Conservation (phyloP, 2,113 vertebrate genomes). For the Gavia stellata region DNA sequence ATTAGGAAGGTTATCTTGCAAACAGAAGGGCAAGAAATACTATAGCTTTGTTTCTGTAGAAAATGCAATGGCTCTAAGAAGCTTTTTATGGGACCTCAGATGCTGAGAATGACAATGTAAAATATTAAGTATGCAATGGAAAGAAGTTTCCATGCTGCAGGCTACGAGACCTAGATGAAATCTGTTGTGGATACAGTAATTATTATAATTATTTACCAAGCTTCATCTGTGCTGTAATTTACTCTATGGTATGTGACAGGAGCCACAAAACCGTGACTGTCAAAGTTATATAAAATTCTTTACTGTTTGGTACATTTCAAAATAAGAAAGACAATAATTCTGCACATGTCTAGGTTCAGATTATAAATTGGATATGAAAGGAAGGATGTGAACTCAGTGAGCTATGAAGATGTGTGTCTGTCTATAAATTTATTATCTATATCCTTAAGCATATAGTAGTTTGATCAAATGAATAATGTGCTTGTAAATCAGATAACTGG, state of each 20-base stretch:
- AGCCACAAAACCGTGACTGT: background rate
- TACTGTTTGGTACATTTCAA: background rate
- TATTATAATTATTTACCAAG: slow-evolving; percentile 24
- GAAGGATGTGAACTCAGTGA: slow-evolving; percentile 7
- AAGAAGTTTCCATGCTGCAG: background rate
- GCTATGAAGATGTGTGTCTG: slow-evolving; percentile 9
- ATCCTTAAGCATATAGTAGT: slow-evolving; percentile 8
- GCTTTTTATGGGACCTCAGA: background rate
- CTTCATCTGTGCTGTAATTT: background rate
- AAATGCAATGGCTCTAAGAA: background rate
- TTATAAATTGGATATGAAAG: slow-evolving; percentile 34
- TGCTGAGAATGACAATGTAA: background rate
- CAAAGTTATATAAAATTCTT: background rate
- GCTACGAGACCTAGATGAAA: background rate
- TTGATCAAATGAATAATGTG: slow-evolving; percentile 32
- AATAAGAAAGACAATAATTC: background rate
- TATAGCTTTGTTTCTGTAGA: background rate
- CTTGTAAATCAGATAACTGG: slow-evolving; percentile 9
- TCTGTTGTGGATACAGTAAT: background rate
- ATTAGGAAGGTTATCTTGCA: background rate
- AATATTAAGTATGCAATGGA: background rate
- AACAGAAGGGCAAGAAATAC: background rate
- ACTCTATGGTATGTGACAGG: background rate
- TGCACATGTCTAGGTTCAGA: background rate
- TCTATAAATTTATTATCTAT: slow-evolving; percentile 49